These are phyloP conservation scores for Petrocephalus microphthalmus DNA, from an alignment of 2,113 vertebrate species.

Conservation along the genomic window DNA sequence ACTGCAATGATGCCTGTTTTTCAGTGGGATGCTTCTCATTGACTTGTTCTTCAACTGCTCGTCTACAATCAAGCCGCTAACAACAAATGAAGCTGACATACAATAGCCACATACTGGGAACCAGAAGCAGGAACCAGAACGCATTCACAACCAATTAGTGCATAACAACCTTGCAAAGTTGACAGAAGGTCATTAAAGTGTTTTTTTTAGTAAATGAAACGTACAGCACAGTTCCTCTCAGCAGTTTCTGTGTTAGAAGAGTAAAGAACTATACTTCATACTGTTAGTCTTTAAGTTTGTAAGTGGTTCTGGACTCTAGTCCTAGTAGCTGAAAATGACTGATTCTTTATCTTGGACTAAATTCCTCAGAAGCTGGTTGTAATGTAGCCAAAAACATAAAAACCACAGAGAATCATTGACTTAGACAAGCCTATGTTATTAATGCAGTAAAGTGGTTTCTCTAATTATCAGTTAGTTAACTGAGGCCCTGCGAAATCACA, in stretches of 20 bases:
- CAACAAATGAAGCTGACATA: background rate
- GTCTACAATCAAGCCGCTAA: background rate
- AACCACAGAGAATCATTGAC: constrained; percentile 10
- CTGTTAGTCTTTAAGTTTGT: background rate
- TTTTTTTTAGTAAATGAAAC: background rate
- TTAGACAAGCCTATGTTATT: background rate
- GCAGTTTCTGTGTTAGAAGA: background rate
- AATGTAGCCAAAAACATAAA: constrained; percentile 1
- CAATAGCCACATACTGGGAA: background rate
- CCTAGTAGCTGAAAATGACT: background rate
- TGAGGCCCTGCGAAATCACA: constrained; percentile 13
- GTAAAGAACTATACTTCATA: background rate
- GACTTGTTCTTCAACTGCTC: background rate
- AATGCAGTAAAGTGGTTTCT: constrained; percentile 8
- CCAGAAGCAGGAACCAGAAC: background rate
- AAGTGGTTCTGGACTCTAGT: background rate
- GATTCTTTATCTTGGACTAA: constrained; percentile 5
- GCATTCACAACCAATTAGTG: background rate
- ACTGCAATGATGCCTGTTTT: background rate
- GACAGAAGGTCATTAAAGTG: background rate
- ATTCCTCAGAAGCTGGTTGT: background rate
- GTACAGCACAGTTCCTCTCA: background rate
- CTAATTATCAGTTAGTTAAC: constrained; percentile 12
- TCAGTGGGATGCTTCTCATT: background rate
- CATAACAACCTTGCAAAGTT: background rate